Evolutionary conservation across 1,140 invertebrate genomes (phyloP).

Genomic region (Drosophila repletoides): DNA sequence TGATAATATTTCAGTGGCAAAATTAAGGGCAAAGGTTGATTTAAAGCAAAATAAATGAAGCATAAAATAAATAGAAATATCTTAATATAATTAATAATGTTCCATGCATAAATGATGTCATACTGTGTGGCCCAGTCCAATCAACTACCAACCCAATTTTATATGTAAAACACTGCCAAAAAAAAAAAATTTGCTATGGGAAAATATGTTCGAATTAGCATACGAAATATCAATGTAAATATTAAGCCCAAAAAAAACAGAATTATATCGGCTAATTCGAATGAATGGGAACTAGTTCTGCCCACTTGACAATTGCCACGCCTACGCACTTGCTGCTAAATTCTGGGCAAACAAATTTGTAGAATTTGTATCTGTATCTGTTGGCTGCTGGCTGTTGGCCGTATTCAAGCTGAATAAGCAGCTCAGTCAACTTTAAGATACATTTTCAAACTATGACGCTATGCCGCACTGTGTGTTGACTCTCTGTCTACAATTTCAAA

Average conservation of each 20-base stretch:
- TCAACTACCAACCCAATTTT: conserved; percentile 1
- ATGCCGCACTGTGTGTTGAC: conserved; percentile 60
- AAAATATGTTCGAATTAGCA: conserved; percentile 5
- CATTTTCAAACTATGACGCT: conserved; percentile 65
- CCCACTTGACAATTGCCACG: conserved; percentile 24
- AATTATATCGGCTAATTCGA: conserved; percentile 15
- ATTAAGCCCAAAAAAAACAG: too few species aligned
- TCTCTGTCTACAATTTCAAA: conserved; percentile 58
- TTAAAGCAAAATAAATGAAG: not conserved
- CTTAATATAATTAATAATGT: not conserved
- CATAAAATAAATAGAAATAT: not conserved
- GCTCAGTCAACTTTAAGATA: conserved; percentile 35
- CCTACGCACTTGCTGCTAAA: conserved; percentile 25
- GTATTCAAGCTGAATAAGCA: conserved; percentile 1
- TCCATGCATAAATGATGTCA: conserved; percentile 26
- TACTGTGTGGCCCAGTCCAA: not conserved
- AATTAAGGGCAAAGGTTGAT: too few species aligned
- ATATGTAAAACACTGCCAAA: conserved; percentile 3
- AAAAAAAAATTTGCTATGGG: not conserved
- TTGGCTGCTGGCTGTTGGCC: too few species aligned
- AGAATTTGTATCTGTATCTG: not conserved
- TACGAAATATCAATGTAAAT: conserved; percentile 14
- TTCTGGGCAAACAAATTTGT: conserved; percentile 33
- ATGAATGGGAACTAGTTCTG: conserved; percentile 22
- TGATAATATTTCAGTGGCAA: too few species aligned